A percentile compares a stretch with the other conserved stretches of the same genome.
Evolutionary conservation across 2,888 invertebrate species (phyloP).

Genomic region (Diarsia rubi): DNA sequence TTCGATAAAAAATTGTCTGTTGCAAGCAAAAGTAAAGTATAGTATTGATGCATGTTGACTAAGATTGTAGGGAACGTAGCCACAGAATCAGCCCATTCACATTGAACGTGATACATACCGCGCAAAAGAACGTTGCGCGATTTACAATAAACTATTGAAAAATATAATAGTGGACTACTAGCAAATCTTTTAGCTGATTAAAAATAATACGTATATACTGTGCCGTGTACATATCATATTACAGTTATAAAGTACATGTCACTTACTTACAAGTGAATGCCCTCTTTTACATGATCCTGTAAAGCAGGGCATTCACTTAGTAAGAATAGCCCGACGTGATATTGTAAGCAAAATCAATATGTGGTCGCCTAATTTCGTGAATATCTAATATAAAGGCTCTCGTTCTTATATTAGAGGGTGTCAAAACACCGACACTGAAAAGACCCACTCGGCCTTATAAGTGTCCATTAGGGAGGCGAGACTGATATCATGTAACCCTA

Average conservation of each 20-base stretch:
- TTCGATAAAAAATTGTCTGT: neutral
- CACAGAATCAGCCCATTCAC: neutral
- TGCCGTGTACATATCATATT: neutral
- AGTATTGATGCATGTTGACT: neutral
- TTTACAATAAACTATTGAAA: neutral
- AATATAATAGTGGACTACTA: neutral
- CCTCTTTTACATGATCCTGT: neutral
- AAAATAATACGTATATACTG: neutral
- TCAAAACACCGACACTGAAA: constrained; percentile 79
- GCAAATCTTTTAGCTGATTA: neutral
- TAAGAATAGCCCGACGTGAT: constrained; percentile 2
- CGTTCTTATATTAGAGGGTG: constrained; percentile 77
- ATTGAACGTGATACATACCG: neutral
- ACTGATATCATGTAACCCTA: constrained; percentile 86
- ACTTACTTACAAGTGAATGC: too few relatives aligned
- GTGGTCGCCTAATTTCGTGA: constrained; percentile 60
- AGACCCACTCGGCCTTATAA: constrained; percentile 80
- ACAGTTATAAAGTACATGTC: neutral
- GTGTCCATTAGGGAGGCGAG: constrained; percentile 86
- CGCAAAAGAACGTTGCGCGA: neutral
- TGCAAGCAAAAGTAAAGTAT: neutral
- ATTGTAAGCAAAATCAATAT: constrained; percentile 42
- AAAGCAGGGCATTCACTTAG: constrained; percentile 12
- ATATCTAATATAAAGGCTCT: constrained; percentile 64
- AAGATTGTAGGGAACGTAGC: neutral